These are phyloP conservation scores for Brevimyrus niger DNA, from an alignment of 2,113 vertebrate species.

Conservation along the genomic window DNA sequence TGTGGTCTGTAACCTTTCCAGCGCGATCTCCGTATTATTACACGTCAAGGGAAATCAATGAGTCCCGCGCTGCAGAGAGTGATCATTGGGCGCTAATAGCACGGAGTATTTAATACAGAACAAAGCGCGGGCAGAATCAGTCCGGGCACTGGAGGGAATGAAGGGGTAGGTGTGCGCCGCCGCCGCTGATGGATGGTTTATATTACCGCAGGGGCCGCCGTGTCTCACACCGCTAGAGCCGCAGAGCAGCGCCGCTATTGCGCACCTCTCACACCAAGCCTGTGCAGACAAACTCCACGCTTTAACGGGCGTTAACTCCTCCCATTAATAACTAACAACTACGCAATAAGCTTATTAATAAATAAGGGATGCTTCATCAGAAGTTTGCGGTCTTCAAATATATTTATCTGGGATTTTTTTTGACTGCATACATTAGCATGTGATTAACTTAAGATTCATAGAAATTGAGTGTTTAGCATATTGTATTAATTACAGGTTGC, in stretches of 20 bases:
- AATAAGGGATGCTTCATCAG: neutral
- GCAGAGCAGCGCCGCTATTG: constrained; percentile 23
- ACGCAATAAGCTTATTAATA: neutral
- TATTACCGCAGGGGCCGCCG: constrained; percentile 64
- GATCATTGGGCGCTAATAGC: constrained; percentile 85
- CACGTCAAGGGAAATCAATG: constrained; percentile 88
- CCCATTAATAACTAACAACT: neutral
- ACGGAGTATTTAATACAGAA: constrained; percentile 77
- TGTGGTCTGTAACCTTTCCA: constrained; percentile 61
- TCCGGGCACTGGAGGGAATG: constrained; percentile 66
- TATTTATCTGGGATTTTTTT: neutral
- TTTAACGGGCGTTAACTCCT: neutral
- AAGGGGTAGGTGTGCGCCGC: constrained; percentile 66
- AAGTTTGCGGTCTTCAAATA: neutral
- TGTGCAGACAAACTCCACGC: neutral
- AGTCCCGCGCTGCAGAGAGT: constrained; percentile 65
- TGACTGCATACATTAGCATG: neutral
- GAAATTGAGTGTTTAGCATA: neutral
- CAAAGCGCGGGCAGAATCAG: constrained; percentile 64
- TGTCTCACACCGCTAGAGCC: constrained; percentile 47
- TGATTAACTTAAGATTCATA: neutral
- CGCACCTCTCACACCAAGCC: neutral
- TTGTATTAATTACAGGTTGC: neutral
- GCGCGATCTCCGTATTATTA: constrained; percentile 67
- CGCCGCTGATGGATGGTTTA: constrained; percentile 74